Evolutionary conservation across 2,797 vertebrate species (phyloP), one percentile per base, ranked within the genome.

Genomic region (Spatula versicolor): DNA sequence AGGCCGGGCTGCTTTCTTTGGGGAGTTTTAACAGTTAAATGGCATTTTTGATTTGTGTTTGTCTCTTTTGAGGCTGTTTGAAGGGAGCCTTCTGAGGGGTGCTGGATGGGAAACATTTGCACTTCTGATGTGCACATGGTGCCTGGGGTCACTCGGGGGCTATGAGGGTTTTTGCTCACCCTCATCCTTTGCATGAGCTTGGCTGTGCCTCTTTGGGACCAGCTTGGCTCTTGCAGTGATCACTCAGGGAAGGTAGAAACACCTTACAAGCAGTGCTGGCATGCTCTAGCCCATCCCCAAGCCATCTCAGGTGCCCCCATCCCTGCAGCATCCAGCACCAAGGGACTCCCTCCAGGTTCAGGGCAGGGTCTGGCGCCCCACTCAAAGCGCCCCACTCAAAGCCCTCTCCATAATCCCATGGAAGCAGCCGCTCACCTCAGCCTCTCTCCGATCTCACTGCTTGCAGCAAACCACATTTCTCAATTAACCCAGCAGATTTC

Each of bases 181-280:
- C n/a, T 6, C 0, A 2, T 23, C 21, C 54, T 62, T 13, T 1
- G 0, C 1, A 1, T 22, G 11, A 56, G 60, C 41, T 7, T 3
- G 60, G 55, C 48, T 86, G 43, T 83, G 72, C n/a, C 55, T n/a
- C 50, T 73, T 17, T 4, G 11, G 67, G 73, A 83, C 26, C 33
- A 52, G 37, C 25, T 63, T 23, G 11, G 66, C 21, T 77, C 28
- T 68, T 63, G 45, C 0, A 0, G 31, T 0, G 1, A n/a, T 35
- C 31, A 39, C 69, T 83, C 56, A 58, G 79, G 22, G 52, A 85
- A 80, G 31, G 69, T 19, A 26, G 76, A 80, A 66, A 16, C 1
- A 19, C 19, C 45, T 71, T 64, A 35, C 26, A n/a, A 48, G 58
- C 63, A 79, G 56, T 75, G 30, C 56, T 7, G 3, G 0, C 14